These are phyloP conservation scores for Cynaeus angustus DNA, from an alignment of 2,888 invertebrate species.

Conservation along the genomic window DNA sequence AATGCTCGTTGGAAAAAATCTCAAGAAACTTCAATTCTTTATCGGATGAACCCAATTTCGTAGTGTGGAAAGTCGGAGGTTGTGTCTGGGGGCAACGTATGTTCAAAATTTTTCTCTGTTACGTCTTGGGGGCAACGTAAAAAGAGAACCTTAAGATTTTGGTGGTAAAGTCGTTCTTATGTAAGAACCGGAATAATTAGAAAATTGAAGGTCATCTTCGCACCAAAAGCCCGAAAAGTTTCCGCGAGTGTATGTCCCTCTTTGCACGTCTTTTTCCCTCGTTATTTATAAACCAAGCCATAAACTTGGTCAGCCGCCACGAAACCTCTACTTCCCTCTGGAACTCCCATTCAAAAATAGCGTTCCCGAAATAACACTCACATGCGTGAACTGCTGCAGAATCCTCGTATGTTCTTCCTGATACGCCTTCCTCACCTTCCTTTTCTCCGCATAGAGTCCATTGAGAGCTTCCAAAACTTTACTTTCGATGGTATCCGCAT, in stretches of 20 bases:
- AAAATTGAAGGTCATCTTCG: not conserved
- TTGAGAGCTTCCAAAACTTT: slow-evolving; percentile 88
- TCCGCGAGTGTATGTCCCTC: not conserved
- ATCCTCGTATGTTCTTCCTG: slow-evolving; percentile 92
- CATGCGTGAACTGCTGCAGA: slow-evolving; percentile 86
- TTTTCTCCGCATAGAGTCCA: slow-evolving; percentile 88
- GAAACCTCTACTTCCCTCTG: slow-evolving; percentile 18
- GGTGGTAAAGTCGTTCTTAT: too few relatives aligned
- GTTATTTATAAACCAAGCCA: not conserved
- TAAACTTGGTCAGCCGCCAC: not conserved
- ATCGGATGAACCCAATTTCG: too few relatives aligned
- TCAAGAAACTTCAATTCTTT: too few relatives aligned
- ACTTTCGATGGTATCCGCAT: slow-evolving; percentile 89
- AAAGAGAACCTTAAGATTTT: not conserved
- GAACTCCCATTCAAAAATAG: slow-evolving; percentile 20
- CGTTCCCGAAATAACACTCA: slow-evolving; percentile 69
- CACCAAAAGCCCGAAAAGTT: not conserved
- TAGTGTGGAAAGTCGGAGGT: too few relatives aligned
- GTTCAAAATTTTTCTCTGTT: slow-evolving; percentile 37
- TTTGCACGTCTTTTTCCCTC: not conserved
- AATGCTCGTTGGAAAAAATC: too few relatives aligned
- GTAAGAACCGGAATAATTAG: slow-evolving; percentile 1
- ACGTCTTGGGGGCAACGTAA: too few relatives aligned
- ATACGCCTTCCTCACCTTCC: slow-evolving; percentile 89
- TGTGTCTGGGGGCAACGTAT: too few relatives aligned